phyloP scores from a whole-genome alignment of 2,888 invertebrate species.

The Pilophorus perplexus region DNA sequence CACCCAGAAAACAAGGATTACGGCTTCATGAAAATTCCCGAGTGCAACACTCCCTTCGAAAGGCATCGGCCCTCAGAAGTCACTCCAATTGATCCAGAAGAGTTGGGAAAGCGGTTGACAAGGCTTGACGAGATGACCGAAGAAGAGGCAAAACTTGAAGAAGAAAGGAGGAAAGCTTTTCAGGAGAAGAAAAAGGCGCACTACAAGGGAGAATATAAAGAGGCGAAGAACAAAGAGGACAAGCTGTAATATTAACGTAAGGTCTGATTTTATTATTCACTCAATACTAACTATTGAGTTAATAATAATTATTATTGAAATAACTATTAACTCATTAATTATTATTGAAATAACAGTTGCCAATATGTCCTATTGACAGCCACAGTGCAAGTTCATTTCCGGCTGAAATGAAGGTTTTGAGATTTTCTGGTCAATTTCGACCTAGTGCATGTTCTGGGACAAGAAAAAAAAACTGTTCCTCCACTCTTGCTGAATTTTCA shows the following conservation, averaged over 20 bases:
- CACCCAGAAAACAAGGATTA: slow-evolving; percentile 28
- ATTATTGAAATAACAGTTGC: no score
- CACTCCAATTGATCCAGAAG: slow-evolving; percentile 5
- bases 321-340: no score
- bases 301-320: no score
- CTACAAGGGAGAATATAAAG: slow-evolving; percentile 15
- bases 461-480: no score
- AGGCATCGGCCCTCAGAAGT: background rate
- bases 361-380: no score
- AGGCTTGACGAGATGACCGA: background rate
- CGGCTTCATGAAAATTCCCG: slow-evolving; percentile 32
- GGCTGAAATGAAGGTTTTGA: no score
- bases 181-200: slow-evolving; percentile 22
- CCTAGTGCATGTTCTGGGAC: no score
- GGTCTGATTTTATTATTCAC: no score
- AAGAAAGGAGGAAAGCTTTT: slow-evolving; percentile 14
- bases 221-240: background rate
- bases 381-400: no score
- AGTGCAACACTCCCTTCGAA: slow-evolving; percentile 30
- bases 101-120: slow-evolving; percentile 2
- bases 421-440: no score
- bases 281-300: no score
- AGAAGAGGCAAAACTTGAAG: slow-evolving; percentile 1
- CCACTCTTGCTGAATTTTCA: no score
- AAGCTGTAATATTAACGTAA: background rate